Evolutionary conservation across 2,888 invertebrate species (phyloP).

Genomic region (Drosophila sordidapex): DNA sequence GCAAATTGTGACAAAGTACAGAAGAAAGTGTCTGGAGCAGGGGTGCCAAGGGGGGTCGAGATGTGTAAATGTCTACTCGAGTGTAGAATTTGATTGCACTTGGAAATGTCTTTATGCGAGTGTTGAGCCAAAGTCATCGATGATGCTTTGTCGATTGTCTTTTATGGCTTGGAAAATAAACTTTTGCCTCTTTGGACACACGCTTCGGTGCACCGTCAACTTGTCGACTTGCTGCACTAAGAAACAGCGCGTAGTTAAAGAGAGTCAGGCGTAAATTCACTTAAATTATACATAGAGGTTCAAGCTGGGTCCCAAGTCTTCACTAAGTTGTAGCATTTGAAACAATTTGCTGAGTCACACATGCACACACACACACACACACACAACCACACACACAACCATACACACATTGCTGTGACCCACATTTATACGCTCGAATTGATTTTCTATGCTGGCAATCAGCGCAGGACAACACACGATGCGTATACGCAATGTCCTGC

Average conservation of each 20-base stretch:
- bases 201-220: constrained; percentile 63
- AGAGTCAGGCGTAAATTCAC: constrained; percentile 72
- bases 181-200: constrained; percentile 61
- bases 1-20: constrained; percentile 74
- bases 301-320: constrained; percentile 29
- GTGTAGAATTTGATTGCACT: constrained; percentile 83
- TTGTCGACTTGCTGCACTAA: constrained; percentile 28
- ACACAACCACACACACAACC: not conserved
- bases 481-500: constrained; percentile 68
- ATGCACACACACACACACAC: constrained; percentile 3
- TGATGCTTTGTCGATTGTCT: constrained; percentile 72
- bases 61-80: constrained; percentile 74
- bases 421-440: constrained; percentile 76
- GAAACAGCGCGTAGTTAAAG: constrained; percentile 45
- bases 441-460: constrained; percentile 77
- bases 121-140: constrained; percentile 67
- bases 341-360: constrained; percentile 72
- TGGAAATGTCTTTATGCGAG: constrained; percentile 78
- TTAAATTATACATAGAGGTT: constrained; percentile 73
- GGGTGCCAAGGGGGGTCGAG: constrained; percentile 2
- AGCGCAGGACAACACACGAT: constrained; percentile 54
- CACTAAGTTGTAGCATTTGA: constrained; percentile 36
- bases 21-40: not conserved
- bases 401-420: constrained; percentile 56
- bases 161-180: constrained; percentile 82